Evolutionary conservation across 1,140 invertebrate genomes (phyloP), one percentile per base, ranked within the genome.

Genomic region (Theocolax elegans): DNA sequence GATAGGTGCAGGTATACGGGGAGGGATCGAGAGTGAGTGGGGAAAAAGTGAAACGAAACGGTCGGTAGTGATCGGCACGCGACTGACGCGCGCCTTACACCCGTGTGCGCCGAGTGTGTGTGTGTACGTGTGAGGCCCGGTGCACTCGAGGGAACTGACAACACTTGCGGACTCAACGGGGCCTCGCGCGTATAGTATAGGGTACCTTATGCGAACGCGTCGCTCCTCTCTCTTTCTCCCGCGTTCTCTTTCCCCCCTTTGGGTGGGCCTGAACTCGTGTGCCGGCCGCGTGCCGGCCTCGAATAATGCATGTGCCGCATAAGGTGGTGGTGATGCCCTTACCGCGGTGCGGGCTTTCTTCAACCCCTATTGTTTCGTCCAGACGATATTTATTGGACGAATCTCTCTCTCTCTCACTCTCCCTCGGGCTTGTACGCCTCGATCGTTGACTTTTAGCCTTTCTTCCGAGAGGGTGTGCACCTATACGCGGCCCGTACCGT

Each of bases 141-240:
- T 68, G 66, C 56, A 62, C 29, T 51, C 54, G 48, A 29, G 53
- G 35, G 66, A 68, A 68, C 66, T 68, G 56, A 68, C 66, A 59
- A 65, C 63, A 65, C 29, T 65, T 65, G 63, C 38, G 53, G 38
- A 58, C 49, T 58, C 38, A 23, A 42, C 65, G 21, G 44, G 59
- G 58, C 53, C 38, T 21, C 38, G 25, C 21, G 6, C 19, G 6
- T 10, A 23, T 4, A 21, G n/a, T n/a, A n/a, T n/a, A n/a, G n/a
- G n/a, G n/a, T n/a, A n/a, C n/a, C n/a, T n/a, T n/a, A n/a, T n/a
- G n/a, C n/a, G n/a, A n/a, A n/a, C n/a, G n/a, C n/a, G n/a, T n/a
- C 38, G 10, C 12, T 35, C 13, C 9, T 38, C 9, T 2, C n/a
- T 21, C 53, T 10, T 10, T n/a, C 53, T 56, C 8, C 15, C n/a